Evolutionary conservation across 2,888 invertebrate species (phyloP), one percentile per base, ranked within the genome.

Genomic region (Zele albiditarsus): DNA sequence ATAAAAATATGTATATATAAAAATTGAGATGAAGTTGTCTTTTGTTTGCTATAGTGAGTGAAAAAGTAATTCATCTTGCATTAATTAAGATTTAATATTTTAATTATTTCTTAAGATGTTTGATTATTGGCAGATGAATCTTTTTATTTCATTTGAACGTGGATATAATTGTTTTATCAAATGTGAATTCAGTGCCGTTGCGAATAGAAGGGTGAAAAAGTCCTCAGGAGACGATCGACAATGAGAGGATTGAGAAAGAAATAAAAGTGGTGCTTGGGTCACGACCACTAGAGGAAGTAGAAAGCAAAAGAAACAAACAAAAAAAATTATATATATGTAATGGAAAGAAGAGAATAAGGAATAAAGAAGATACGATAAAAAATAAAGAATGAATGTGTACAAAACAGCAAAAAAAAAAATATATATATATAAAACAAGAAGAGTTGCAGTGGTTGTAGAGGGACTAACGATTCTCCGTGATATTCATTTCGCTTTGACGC

Each of bases 401-500:
- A 58, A 60, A 70, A 23, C 1, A 63, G 71, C 23, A 71, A 62
- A 27, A 63, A 71, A 65, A n/a, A n/a, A n/a, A n/a, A n/a, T n/a
- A n/a, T n/a, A n/a, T n/a, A n/a, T 23, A 20, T 53, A 58, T 60
- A 70, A 31, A 60, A 62, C 62, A 71, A 38, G 28, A 8, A 28
- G 5, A 31, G 62, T 62, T 71, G 28, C 62, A 63, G 60, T 62
- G 23, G 27, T 16, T 46, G 14, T 42, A 31, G n/a, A 6, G 58
- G 63, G 63, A 38, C 57, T 75, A 78, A 77, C 73, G 77, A 73
- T 76, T 72, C 67, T 60, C 69, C 71, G 57, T 71, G 76, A 80
- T 78, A 77, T 78, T 78, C 74, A 78, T 78, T 76, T 76, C 66
- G 70, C 77, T 77, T 80, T 73, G 70, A 75, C 75, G 71, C 76